Conservation (phyloP, 2,888 invertebrate genomes). For the Drosophila melanosoma region DNA sequence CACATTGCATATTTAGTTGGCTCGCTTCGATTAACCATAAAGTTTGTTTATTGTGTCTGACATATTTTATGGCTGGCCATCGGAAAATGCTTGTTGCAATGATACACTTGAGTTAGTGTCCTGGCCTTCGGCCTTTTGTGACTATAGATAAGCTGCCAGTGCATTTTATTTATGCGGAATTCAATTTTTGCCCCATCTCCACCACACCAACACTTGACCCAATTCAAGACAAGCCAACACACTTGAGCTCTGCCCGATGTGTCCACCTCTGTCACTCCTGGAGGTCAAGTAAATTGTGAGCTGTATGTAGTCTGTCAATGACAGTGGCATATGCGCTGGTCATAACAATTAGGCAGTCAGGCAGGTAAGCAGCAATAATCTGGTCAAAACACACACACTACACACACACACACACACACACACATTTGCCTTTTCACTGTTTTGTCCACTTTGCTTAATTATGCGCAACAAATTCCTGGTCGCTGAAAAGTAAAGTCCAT, state of each 20-base stretch:
- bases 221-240: slow-evolving; percentile 56
- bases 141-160: slow-evolving; percentile 26
- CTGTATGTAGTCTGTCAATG: slow-evolving; percentile 34
- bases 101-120: slow-evolving; percentile 51
- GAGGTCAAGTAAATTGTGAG: slow-evolving; percentile 52
- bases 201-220: slow-evolving; percentile 71
- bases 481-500: slow-evolving; percentile 22
- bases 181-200: slow-evolving; percentile 47
- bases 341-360: slow-evolving; percentile 44
- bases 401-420: slow-evolving; percentile 2
- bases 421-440: slow-evolving; percentile 16
- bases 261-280: not conserved
- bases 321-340: slow-evolving; percentile 40
- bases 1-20: slow-evolving; percentile 11
- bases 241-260: slow-evolving; percentile 15
- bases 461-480: slow-evolving; percentile 15
- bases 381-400: slow-evolving; percentile 13
- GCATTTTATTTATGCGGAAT: slow-evolving; percentile 59
- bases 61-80: slow-evolving; percentile 48
- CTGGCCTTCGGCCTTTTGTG: slow-evolving; percentile 25
- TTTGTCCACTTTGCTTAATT: slow-evolving; percentile 49
- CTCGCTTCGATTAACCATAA: slow-evolving; percentile 19
- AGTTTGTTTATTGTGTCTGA: slow-evolving; percentile 4
- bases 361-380: slow-evolving; percentile 2
- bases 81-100: slow-evolving; percentile 26